These are phyloP conservation scores for Holacanthella duospinosa DNA, from an alignment of 2,888 invertebrate species.

Conservation along the genomic window DNA sequence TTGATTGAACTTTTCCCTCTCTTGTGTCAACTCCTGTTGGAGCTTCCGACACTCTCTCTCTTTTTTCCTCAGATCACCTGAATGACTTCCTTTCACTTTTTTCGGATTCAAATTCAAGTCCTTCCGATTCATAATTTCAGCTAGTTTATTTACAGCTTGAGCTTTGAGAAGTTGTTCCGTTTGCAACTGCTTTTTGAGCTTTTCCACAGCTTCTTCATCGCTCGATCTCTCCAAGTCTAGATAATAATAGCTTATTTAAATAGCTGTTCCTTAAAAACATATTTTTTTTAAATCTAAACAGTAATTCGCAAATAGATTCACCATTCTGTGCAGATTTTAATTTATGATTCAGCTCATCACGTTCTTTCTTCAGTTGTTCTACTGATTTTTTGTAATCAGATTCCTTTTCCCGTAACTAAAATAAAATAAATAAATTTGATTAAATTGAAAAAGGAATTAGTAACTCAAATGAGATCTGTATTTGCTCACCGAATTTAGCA, in stretches of 20 bases:
- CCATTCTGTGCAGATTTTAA: conserved; percentile 68
- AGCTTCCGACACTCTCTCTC: conserved; percentile 90
- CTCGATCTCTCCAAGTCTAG: conserved; percentile 49
- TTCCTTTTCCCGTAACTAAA: conserved; percentile 62
- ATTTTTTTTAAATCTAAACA: not conserved
- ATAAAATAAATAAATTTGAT: conserved; percentile 4
- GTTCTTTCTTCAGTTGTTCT: conserved; percentile 59
- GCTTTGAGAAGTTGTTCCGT: conserved; percentile 78
- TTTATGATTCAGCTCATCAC: conserved; percentile 68
- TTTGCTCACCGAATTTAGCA: conserved; percentile 43
- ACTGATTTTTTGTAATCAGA: conserved; percentile 56
- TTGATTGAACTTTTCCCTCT: conserved; percentile 88
- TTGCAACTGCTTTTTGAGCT: conserved; percentile 69
- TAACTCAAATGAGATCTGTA: no score
- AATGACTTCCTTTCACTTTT: conserved; percentile 53
- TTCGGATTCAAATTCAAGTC: conserved; percentile 61
- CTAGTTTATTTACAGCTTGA: conserved; percentile 92
- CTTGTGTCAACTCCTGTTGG: conserved; percentile 86
- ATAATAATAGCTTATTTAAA: no score
- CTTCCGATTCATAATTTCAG: conserved; percentile 92
- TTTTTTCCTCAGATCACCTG: conserved; percentile 69
- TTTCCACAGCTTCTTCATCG: conserved; percentile 62
- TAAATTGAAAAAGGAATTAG: not conserved
- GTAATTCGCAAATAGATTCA: conserved; percentile 38
- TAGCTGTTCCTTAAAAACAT: not conserved